Evolutionary conservation across 1,140 invertebrate genomes (phyloP), one percentile per base, ranked within the genome.

Genomic region (Episyrphus balteatus): DNA sequence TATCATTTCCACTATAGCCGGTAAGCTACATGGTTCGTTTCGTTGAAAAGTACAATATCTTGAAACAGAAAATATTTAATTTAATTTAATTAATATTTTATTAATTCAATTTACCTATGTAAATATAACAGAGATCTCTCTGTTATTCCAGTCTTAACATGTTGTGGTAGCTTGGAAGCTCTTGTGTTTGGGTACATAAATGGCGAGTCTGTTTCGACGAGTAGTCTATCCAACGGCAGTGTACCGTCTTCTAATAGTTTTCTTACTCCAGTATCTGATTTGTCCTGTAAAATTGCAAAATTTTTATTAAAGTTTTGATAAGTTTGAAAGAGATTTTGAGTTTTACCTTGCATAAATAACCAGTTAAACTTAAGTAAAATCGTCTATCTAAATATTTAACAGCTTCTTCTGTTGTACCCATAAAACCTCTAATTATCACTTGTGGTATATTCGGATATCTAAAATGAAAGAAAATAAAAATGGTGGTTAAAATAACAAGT

Each of bases 151-250:
- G 88, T 82, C 72, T 92, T 94, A 6, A 96, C 82, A 62, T 87
- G 80, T 46, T 79, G 64, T 26, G 90, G 87, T 55, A 97, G 68
- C 69, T 95, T 95, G 15, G 89, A 92, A 44, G 91, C 91, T 64
- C 92, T 75, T 39, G 89, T 90, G 64, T 96, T 97, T 1, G 92
- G 92, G 69, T 92, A 96, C 88, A 95, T 92, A 60, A 92, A 97
- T 1, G 92, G 92, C 10, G 91, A 84, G 73, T 96, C 92, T 2
- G 89, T 93, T 72, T 95, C 91, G 1, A 96, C 80, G 30, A 96
- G 62, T 42, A 95, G 71, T 64, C 79, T 78, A 55, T 96, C 88
- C 51, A 95, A 61, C 2, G 91, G 88, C 55, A 92, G 73, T 18
- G 81, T 72, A 46, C 84, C 81, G 58, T 87, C 83, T 33, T 88